Conservation (phyloP, 1,140 invertebrate genomes). For the Neodiprion pinetum region DNA sequence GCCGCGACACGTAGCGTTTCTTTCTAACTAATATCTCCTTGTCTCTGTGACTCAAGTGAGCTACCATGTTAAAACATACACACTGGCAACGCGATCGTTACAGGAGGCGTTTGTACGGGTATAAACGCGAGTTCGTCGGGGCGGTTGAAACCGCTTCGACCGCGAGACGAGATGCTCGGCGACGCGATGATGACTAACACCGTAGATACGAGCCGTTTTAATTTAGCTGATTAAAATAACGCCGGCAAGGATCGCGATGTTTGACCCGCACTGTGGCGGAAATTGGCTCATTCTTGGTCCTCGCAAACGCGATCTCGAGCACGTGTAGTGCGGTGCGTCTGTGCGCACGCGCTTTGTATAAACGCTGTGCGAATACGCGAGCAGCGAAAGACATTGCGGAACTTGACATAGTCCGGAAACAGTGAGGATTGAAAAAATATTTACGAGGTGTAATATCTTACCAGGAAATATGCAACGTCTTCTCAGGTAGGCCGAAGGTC, state of each 20-base stretch:
- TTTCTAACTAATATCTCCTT: neutral
- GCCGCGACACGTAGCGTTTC: neutral
- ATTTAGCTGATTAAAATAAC: too few relatives aligned
- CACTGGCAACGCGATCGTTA: too few relatives aligned
- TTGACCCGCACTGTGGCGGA: neutral
- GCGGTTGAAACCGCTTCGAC: too few relatives aligned
- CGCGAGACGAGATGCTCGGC: too few relatives aligned
- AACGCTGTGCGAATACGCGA: neutral
- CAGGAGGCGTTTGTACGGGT: too few relatives aligned
- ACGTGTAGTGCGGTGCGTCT: neutral
- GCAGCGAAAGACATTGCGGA: too few relatives aligned
- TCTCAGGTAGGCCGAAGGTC: neutral
- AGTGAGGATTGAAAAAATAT: neutral
- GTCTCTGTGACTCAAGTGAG: neutral
- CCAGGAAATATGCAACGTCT: neutral
- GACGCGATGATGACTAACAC: too few relatives aligned
- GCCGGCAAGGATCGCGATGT: too few relatives aligned
- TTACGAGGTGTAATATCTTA: neutral
- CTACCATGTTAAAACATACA: too few relatives aligned
- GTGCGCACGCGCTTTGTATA: neutral
- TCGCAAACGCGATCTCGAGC: neutral
- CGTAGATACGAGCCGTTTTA: too few relatives aligned
- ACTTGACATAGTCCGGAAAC: too few relatives aligned
- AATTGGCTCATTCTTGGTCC: neutral
- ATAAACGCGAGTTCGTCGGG: too few relatives aligned